A percentile compares a stretch with the other conserved stretches of the same genome.
These are phyloP conservation scores for Eueremaeus valkanovi DNA, from an alignment of 2,888 invertebrate species.

Conservation along the genomic window DNA sequence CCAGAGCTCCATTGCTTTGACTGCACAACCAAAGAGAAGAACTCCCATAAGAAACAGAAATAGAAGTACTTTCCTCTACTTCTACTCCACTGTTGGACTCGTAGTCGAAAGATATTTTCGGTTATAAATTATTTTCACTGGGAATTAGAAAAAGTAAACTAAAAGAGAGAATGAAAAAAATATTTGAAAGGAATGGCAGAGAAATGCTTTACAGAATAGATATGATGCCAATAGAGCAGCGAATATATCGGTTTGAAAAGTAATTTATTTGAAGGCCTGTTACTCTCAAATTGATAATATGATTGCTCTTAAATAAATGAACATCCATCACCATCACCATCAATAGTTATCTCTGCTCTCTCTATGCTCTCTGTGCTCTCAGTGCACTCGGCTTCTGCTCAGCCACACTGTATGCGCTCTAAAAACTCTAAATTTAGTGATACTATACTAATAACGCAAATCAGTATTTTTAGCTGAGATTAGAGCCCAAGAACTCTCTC, in stretches of 20 bases:
- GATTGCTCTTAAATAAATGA: conserved; percentile 13
- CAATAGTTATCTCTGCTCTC: too few species aligned
- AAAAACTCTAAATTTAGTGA: too few species aligned
- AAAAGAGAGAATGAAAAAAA: not conserved
- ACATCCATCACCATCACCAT: conserved; percentile 19
- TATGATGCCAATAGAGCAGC: not conserved
- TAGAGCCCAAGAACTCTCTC: too few species aligned
- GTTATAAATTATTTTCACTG: conserved; percentile 16
- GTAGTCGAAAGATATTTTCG: conserved; percentile 17
- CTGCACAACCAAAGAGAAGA: not conserved
- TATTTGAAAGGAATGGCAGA: not conserved
- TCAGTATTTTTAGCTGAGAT: too few species aligned
- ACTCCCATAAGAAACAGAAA: not conserved
- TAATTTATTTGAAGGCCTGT: not conserved
- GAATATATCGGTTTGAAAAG: not conserved
- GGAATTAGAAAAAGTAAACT: not conserved
- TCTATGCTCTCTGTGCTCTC: not conserved
- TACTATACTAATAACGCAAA: too few species aligned
- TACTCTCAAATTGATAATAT: conserved; percentile 16
- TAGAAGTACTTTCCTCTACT: not conserved
- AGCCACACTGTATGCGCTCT: too few species aligned
- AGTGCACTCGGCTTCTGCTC: not conserved
- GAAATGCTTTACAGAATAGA: not conserved
- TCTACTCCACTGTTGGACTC: not conserved
- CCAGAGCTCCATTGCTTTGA: not conserved